Evolutionary conservation across 2,888 invertebrate genomes (phyloP), one percentile per base, ranked within the genome.

Genomic region (Argyresthia goedartella): DNA sequence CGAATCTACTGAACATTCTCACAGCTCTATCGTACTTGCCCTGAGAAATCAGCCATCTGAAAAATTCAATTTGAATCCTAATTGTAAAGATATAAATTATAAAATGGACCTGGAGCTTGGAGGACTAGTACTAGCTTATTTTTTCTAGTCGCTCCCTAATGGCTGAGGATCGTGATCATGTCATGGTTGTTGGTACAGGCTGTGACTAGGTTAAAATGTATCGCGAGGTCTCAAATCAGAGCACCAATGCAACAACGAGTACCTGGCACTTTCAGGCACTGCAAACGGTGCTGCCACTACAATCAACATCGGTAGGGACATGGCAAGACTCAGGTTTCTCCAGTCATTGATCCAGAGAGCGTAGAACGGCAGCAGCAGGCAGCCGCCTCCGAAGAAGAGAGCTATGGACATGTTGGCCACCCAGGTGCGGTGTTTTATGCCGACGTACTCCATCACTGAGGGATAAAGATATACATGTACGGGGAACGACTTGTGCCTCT

Each of bases 31-130:
- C 68, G 0, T 74, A 61, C 54, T 75, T 76, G 0, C 85, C 84
- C 4, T 71, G 67, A 0, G 81, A 81, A 4, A 78, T 65, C 4
- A 81, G 65, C 85, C 85, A 85, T 48, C 85, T 85, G 67, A 54
- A 16, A 51, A 50, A 47, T n/a, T 25, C 9, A 8, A 13, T 13
- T 34, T 8, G 3, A 25, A 25, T 25, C 25, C n/a, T n/a, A n/a
- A n/a, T n/a, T n/a, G n/a, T n/a, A n/a, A n/a, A n/a, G n/a, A n/a
- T n/a, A n/a, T n/a, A n/a, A n/a, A n/a, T n/a, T n/a, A n/a, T n/a
- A n/a, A n/a, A n/a, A n/a, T n/a, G n/a, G n/a, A n/a, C n/a, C n/a
- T n/a, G n/a, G n/a, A n/a, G n/a, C n/a, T n/a, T n/a, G n/a, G n/a
- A n/a, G n/a, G n/a, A n/a, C n/a, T n/a, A n/a, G n/a, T n/a, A n/a